Evolutionary conservation across 2,113 vertebrate genomes (phyloP).

Genomic region (Paramisgurnus dabryanus): DNA sequence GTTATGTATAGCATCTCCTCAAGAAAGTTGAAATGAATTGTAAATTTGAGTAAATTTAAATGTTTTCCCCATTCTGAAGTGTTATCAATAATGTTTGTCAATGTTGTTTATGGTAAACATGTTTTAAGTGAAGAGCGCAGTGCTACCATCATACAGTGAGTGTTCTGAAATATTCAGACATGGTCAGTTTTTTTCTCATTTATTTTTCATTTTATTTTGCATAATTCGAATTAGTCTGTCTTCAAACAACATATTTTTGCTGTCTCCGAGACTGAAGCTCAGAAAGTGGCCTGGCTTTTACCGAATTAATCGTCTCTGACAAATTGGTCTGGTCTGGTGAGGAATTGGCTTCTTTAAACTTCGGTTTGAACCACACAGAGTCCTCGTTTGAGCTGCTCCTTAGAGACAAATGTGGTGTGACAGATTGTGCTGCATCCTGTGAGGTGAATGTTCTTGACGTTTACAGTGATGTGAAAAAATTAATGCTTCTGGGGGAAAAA

Average conservation of each 20-base stretch:
- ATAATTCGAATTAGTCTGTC: constrained; percentile 69
- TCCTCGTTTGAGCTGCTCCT: constrained; percentile 45
- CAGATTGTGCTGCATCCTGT: constrained; percentile 32
- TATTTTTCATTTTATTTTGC: constrained; percentile 59
- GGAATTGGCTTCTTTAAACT: constrained; percentile 60
- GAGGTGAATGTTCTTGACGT: constrained; percentile 10
- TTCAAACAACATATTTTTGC: constrained; percentile 56
- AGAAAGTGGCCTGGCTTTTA: constrained; percentile 60
- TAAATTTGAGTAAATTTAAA: too few relatives aligned
- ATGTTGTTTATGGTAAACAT: background rate
- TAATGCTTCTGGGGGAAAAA: constrained; percentile 8
- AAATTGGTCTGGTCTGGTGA: constrained; percentile 52
- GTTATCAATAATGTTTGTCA: too few relatives aligned
- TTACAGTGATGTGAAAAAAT: constrained; percentile 46
- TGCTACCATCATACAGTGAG: background rate
- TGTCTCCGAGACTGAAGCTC: constrained; percentile 54
- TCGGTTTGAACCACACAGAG: constrained; percentile 32
- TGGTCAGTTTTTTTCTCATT: constrained; percentile 41
- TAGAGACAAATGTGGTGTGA: constrained; percentile 53
- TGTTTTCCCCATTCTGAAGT: too few relatives aligned
- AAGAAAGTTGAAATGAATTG: too few relatives aligned
- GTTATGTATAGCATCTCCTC: too few relatives aligned
- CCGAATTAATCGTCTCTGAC: constrained; percentile 64
- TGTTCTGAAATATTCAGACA: constrained; percentile 13
- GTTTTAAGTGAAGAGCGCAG: background rate